Conservation (phyloP, 2,888 invertebrate species). For the Callyntrura guangdongensis region DNA sequence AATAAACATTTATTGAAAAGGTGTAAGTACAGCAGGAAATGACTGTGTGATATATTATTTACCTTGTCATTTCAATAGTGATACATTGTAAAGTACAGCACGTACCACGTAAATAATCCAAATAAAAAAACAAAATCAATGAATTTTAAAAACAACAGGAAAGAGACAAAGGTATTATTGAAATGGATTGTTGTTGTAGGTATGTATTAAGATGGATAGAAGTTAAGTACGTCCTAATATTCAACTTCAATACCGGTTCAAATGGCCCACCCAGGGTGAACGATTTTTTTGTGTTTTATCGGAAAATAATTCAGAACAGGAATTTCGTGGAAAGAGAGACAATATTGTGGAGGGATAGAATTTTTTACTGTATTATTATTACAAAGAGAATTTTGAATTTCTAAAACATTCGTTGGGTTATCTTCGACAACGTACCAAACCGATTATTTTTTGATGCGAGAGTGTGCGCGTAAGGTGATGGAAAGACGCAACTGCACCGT, state of each 20-base stretch:
- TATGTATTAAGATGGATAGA: too few species aligned
- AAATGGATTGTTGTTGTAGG: too few species aligned
- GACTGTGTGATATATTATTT: conserved; percentile 17
- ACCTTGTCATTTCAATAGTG: conserved; percentile 2
- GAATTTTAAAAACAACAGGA: not conserved
- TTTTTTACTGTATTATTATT: too few species aligned
- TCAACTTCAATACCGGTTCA: too few species aligned
- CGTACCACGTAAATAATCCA: not conserved
- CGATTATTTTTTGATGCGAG: conserved; percentile 4
- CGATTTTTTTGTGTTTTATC: not conserved
- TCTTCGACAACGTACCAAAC: too few species aligned
- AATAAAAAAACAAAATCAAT: not conserved
- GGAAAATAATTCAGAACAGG: not conserved
- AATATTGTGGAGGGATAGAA: not conserved
- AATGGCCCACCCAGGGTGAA: not conserved
- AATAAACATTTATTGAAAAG: not conserved
- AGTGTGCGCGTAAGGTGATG: conserved; percentile 47
- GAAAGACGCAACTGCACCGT: conserved; percentile 65
- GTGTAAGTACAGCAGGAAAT: not conserved
- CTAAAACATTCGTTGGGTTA: too few species aligned
- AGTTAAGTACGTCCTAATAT: not conserved
- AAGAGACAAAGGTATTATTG: too few species aligned
- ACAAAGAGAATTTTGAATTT: too few species aligned
- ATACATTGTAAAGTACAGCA: not conserved
- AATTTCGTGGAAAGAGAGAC: not conserved